These are phyloP conservation scores for Artemia sp. DNA, from an alignment of 2,888 invertebrate species.

Conservation along the genomic window DNA sequence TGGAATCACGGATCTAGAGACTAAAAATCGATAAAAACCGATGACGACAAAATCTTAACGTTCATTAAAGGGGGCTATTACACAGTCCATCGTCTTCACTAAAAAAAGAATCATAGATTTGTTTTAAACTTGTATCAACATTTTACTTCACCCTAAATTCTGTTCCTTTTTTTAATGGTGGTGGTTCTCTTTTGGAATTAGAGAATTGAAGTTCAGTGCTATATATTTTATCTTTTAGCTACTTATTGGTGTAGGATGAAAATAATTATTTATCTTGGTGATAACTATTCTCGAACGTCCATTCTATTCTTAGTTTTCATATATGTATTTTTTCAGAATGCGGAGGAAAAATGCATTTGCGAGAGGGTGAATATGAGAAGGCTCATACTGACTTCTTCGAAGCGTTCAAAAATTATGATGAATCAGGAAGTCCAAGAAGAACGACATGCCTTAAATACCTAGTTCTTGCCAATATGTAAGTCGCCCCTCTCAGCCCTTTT, in stretches of 20 bases:
- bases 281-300: slow-evolving; percentile 14
- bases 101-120: no score
- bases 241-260: no score
- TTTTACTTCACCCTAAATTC: no score
- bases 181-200: background rate
- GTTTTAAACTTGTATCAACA: no score
- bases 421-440: slow-evolving; percentile 86
- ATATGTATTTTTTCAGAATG: slow-evolving; percentile 48
- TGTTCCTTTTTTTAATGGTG: background rate
- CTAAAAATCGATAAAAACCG: no score
- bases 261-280: background rate
- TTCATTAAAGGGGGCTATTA: no score
- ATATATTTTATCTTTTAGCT: background rate
- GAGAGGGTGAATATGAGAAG: slow-evolving; percentile 95
- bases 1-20: no score
- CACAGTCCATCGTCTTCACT: no score
- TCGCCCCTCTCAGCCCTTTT: slow-evolving; percentile 33
- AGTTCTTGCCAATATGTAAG: slow-evolving; percentile 93
- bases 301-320: slow-evolving; percentile 1
- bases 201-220: background rate
- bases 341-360: slow-evolving; percentile 97
- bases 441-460: slow-evolving; percentile 95
- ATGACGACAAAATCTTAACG: no score
- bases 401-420: slow-evolving; percentile 98
- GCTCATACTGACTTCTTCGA: slow-evolving; percentile 99